These are phyloP conservation scores for Pseudochaenichthys georgianus DNA, from an alignment of 2,797 vertebrate genomes.

Conservation along the genomic window DNA sequence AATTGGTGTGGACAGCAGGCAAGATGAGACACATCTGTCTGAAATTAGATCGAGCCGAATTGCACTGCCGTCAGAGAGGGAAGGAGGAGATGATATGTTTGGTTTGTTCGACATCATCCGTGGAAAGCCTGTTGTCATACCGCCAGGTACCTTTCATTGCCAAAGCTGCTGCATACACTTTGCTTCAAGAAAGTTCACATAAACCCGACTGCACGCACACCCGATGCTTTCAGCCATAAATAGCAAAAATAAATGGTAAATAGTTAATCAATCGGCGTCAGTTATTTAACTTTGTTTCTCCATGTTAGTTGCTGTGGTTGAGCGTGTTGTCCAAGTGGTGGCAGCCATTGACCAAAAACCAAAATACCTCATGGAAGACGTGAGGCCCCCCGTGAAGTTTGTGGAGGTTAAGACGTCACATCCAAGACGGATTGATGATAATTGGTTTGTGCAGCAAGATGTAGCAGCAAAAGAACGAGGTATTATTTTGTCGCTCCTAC, in stretches of 20 bases:
- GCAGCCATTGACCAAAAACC: slow-evolving; percentile 41
- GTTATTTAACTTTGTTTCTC: slow-evolving; percentile 32
- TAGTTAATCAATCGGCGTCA: background rate
- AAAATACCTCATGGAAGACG: slow-evolving; percentile 30
- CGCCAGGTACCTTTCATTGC: slow-evolving; percentile 63
- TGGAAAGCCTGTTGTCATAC: slow-evolving; percentile 43
- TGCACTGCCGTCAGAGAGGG: slow-evolving; percentile 30
- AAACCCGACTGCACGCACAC: background rate
- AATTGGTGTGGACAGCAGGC: slow-evolving; percentile 61
- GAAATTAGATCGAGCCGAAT: slow-evolving; percentile 50
- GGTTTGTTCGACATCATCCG: slow-evolving; percentile 45
- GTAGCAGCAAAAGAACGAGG: slow-evolving; percentile 64
- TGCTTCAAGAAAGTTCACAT: background rate
- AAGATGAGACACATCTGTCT: slow-evolving; percentile 53
- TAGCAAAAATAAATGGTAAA: background rate
- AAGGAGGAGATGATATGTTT: slow-evolving; percentile 71
- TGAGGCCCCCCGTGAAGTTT: slow-evolving; percentile 28
- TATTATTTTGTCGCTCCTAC: slow-evolving; percentile 43
- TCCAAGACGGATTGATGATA: slow-evolving; percentile 55
- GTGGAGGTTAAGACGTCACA: slow-evolving; percentile 32
- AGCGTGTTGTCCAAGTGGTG: slow-evolving; percentile 25
- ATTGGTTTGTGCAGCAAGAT: slow-evolving; percentile 66
- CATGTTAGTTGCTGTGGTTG: slow-evolving; percentile 51
- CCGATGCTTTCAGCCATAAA: background rate
- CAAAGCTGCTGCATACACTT: background rate